These are phyloP conservation scores for Danio rerio DNA, from an alignment of 2,113 vertebrate species.

Conservation along the genomic window GRCz12tu NC_133191.1:42641501-42642000, in stretches of 20 bases:
- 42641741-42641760: background rate
- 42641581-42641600: too few species aligned
- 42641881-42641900: background rate
- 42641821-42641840: too few species aligned
- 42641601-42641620: too few species aligned
- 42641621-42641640: too few species aligned
- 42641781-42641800: background rate
- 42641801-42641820: too few species aligned
- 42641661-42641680: background rate
- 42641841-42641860: background rate
- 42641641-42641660: too few species aligned
- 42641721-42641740: background rate
- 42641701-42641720: background rate
- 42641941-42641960: constrained; percentile 71
- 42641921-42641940: constrained; percentile 77
- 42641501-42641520: too few species aligned
- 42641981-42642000: constrained; percentile 61
- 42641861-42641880: background rate
- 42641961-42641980: constrained; percentile 29
- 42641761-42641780: background rate
- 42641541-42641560: too few species aligned
- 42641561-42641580: too few species aligned
- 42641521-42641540: too few species aligned
- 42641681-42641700: background rate
- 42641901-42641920: constrained; percentile 70